phyloP scores from a whole-genome alignment of 2,797 vertebrate species.

The Gymnoscopelus microlampas region DNA sequence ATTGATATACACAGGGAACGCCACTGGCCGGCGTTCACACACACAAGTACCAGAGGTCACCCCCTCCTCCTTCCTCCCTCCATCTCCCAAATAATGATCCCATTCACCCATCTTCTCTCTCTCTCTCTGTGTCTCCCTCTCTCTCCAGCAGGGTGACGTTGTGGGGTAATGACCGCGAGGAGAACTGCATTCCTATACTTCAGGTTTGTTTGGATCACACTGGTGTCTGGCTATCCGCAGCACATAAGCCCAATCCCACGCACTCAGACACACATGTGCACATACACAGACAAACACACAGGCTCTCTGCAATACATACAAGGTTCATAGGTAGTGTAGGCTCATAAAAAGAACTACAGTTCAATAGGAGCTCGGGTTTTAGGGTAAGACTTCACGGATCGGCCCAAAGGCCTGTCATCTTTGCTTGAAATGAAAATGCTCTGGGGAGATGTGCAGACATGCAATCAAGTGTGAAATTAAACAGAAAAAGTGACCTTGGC shows the following conservation, averaged over 20 bases:
- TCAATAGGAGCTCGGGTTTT: constrained; percentile 3
- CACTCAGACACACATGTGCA: background rate
- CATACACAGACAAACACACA: constrained; percentile 24
- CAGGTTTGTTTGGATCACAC: constrained; percentile 63
- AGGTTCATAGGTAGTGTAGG: constrained; percentile 60
- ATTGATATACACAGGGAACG: constrained; percentile 83
- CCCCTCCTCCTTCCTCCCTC: constrained; percentile 57
- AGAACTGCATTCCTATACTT: constrained; percentile 66
- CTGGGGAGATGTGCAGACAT: constrained; percentile 40
- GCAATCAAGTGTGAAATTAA: constrained; percentile 44
- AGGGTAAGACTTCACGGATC: constrained; percentile 53
- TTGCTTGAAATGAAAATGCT: constrained; percentile 11
- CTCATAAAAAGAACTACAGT: constrained; percentile 33
- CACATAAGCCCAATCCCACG: constrained; percentile 43
- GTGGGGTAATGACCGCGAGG: constrained; percentile 55
- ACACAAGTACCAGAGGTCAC: constrained; percentile 85
- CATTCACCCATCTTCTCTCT: constrained; percentile 61
- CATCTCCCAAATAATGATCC: constrained; percentile 71
- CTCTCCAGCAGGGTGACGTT: constrained; percentile 57
- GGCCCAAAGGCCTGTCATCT: constrained; percentile 35
- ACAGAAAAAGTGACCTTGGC: constrained; percentile 52
- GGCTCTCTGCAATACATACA: constrained; percentile 20
- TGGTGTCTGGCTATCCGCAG: constrained; percentile 56
- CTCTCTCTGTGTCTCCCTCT: constrained; percentile 36
- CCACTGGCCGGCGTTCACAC: constrained; percentile 74